Percentiles rank a stretch among this genome's conserved stretches.
Conservation (phyloP, 2,888 invertebrate genomes). For the Endomychus coccineus region DNA sequence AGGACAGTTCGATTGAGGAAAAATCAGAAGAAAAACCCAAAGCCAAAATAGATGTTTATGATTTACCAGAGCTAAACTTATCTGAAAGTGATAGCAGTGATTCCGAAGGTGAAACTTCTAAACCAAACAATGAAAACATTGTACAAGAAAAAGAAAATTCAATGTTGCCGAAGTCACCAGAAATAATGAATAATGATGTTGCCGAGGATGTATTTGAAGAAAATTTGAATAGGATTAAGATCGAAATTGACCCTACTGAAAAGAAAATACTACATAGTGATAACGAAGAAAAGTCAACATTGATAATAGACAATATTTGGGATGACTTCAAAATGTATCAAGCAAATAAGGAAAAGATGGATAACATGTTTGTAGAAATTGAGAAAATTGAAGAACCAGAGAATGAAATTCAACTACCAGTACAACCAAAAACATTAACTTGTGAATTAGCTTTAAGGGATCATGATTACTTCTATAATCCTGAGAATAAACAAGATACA, state of each 20-base stretch:
- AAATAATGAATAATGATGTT: slow-evolving; percentile 10
- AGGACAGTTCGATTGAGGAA: slow-evolving; percentile 40
- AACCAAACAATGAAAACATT: slow-evolving; percentile 6
- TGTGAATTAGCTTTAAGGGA: slow-evolving; percentile 47
- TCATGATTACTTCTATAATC: slow-evolving; percentile 65
- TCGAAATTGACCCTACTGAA: slow-evolving; percentile 2
- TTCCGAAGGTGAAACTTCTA: slow-evolving; percentile 44
- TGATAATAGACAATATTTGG: slow-evolving; percentile 65
- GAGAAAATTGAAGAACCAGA: slow-evolving; percentile 22
- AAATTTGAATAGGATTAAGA: slow-evolving; percentile 2
- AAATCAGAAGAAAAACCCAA: slow-evolving; percentile 38
- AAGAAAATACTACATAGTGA: slow-evolving; percentile 1
- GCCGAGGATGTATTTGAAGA: neutral
- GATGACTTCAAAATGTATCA: slow-evolving; percentile 70
- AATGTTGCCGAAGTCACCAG: slow-evolving; percentile 10
- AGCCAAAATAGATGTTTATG: slow-evolving; percentile 55
- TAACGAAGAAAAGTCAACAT: slow-evolving; percentile 51
- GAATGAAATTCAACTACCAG: slow-evolving; percentile 21
- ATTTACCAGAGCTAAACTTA: slow-evolving; percentile 74
- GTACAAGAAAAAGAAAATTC: slow-evolving; percentile 12
- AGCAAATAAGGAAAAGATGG: slow-evolving; percentile 56
- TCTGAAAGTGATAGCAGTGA: slow-evolving; percentile 73
- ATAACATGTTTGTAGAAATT: slow-evolving; percentile 28
- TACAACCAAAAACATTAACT: slow-evolving; percentile 16
- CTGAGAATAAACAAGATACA: slow-evolving; percentile 28